Base-by-base conservation (phyloP, 2,888 invertebrate species). In the Anthophora plumipes region DNA sequence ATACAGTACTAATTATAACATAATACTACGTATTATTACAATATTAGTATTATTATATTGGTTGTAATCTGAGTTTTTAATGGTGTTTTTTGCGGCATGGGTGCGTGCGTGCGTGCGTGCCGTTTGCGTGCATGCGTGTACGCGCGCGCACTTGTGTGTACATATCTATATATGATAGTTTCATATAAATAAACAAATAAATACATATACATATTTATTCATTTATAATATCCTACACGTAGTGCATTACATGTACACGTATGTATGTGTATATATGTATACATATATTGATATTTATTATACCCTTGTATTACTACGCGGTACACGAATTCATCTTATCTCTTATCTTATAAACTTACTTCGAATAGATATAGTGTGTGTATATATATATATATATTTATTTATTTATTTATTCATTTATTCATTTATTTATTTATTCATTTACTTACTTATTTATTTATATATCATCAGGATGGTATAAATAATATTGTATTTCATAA, bases 401-500 rank as follows among this genome's bases (percentile, higher is more conserved):
- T 82, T 82, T 82, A 82, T 87, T 81, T 80, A n/a, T n/a, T n/a
- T n/a, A n/a, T n/a, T n/a, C n/a, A n/a, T n/a, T n/a, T n/a, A n/a
- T n/a, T n/a, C n/a, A n/a, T n/a, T n/a, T n/a, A n/a, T n/a, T n/a
- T n/a, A n/a, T n/a, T n/a, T n/a, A n/a, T n/a, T n/a, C n/a, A n/a
- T n/a, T n/a, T n/a, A n/a, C n/a, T n/a, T n/a, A n/a, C n/a, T n/a
- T n/a, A n/a, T n/a, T n/a, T n/a, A 84, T 86, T 83, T 83, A 81
- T 81, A 82, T 88, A 88, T 89, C 85, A 90, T 92, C 89, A 90
- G 90, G 91, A 91, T 92, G 91, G 91, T 92, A 92, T 91, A 92
- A 92, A 92, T 92, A 91, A 92, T 91, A 92, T 92, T 92, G 90
- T 91, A 90, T 91, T 91, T 91, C 90, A 89, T 92, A 91, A 92